These are phyloP conservation scores for Rotaria sp. DNA, from an alignment of 2,888 invertebrate genomes.

Conservation along the genomic window DNA sequence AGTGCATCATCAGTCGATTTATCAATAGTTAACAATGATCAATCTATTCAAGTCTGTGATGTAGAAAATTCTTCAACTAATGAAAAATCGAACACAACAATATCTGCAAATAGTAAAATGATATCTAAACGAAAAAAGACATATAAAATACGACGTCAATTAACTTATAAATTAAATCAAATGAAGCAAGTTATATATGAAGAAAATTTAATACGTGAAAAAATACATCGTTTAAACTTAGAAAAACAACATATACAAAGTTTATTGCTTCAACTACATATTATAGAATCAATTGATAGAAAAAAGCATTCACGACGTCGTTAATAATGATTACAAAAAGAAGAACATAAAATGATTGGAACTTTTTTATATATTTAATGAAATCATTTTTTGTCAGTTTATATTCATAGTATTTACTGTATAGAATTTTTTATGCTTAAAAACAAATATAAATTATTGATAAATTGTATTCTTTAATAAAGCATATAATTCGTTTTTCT, in stretches of 20 bases:
- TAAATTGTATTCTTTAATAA: too few relatives aligned
- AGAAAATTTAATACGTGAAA: background rate
- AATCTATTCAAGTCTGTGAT: background rate
- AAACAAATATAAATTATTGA: too few relatives aligned
- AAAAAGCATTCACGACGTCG: background rate
- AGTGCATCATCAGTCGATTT: background rate
- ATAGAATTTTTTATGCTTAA: background rate
- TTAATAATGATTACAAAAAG: background rate
- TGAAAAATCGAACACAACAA: background rate
- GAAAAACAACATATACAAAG: background rate
- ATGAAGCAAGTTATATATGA: background rate
- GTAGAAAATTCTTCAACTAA: background rate
- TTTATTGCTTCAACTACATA: background rate
- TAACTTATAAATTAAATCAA: background rate
- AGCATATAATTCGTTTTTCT: too few relatives aligned
- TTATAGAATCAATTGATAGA: fast-evolving
- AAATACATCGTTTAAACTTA: background rate
- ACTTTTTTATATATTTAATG: too few relatives aligned
- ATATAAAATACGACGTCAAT: background rate
- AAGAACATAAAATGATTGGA: background rate
- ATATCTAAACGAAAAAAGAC: background rate
- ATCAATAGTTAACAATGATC: background rate
- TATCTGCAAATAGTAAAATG: background rate
- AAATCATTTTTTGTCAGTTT: too few relatives aligned
- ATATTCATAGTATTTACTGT: too few relatives aligned